These are phyloP conservation scores for Pangasius djambal DNA, from an alignment of 2,797 vertebrate species.

Conservation along the genomic window DNA sequence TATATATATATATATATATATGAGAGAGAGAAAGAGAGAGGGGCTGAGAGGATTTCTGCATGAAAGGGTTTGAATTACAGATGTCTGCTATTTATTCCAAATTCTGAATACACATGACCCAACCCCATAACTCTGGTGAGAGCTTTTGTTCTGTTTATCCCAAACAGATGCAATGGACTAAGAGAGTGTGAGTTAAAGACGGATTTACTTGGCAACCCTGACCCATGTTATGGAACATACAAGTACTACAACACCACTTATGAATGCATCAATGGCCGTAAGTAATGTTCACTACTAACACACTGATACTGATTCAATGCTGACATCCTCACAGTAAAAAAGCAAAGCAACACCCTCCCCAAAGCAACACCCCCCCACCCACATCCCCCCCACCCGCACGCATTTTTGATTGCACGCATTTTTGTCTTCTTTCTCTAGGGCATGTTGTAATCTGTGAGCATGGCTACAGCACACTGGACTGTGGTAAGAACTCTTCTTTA, in stretches of 20 bases:
- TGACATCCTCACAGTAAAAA: too few relatives aligned
- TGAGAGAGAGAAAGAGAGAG: too few relatives aligned
- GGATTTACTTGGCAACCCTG: background rate
- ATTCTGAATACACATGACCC: background rate
- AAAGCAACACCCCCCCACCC: too few relatives aligned
- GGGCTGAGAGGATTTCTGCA: background rate
- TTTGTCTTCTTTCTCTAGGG: constrained; percentile 2
- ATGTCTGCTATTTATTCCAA: background rate
- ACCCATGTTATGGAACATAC: background rate
- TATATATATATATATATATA: too few relatives aligned
- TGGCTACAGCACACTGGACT: constrained; percentile 15
- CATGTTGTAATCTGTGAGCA: background rate
- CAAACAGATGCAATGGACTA: constrained; percentile 13
- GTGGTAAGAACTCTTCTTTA: background rate
- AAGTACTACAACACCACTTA: constrained; percentile 27
- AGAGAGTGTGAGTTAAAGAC: background rate
- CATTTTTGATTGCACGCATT: background rate
- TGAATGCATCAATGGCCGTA: background rate
- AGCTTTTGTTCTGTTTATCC: background rate
- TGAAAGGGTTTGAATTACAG: too few relatives aligned
- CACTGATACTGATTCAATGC: too few relatives aligned
- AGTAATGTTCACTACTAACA: background rate
- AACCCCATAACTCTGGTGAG: background rate
- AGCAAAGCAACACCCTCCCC: too few relatives aligned
- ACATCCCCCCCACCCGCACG: too few relatives aligned